Percentiles rank a stretch among this genome's conserved stretches.
phyloP scores from a whole-genome alignment of 2,888 invertebrate species.

The Iselma pallidipennis region DNA sequence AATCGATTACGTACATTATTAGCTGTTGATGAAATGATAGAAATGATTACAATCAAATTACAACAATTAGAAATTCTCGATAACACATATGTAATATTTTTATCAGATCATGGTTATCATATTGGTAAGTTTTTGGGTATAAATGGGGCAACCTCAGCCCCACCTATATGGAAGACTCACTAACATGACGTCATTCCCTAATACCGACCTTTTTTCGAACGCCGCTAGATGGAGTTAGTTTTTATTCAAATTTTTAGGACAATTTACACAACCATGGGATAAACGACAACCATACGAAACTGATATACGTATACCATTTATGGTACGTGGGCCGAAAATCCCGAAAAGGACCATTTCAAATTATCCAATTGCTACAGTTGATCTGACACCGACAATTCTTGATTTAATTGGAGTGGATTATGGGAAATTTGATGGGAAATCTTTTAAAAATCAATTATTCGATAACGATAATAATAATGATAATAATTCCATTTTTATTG shows the following conservation, averaged over 20 bases:
- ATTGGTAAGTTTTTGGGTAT: constrained; percentile 63
- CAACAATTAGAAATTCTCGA: constrained; percentile 61
- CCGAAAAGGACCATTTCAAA: constrained; percentile 55
- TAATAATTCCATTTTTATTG: constrained; percentile 64
- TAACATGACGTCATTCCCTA: not conserved
- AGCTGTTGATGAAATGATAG: constrained; percentile 86
- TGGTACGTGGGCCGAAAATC: constrained; percentile 77
- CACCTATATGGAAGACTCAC: not conserved
- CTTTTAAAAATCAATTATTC: constrained; percentile 48
- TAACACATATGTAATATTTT: constrained; percentile 80
- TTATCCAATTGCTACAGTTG: constrained; percentile 74
- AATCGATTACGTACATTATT: constrained; percentile 79
- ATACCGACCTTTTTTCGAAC: constrained; percentile 22
- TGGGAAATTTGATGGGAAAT: constrained; percentile 66
- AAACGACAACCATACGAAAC: constrained; percentile 91
- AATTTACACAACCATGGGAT: constrained; percentile 86
- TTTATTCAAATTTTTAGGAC: constrained; percentile 62
- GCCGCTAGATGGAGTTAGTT: too few species aligned
- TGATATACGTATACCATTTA: constrained; percentile 81
- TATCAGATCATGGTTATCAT: constrained; percentile 92
- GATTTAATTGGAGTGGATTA: constrained; percentile 66
- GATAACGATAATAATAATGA: constrained; percentile 53
- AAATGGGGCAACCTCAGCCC: not conserved
- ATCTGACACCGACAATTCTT: constrained; percentile 82
- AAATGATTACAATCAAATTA: constrained; percentile 64